A percentile compares a stretch with the other conserved stretches of the same genome.
These are phyloP conservation scores for Urosaurus nigricauda DNA, from an alignment of 2,797 vertebrate species.

Conservation along the genomic window DNA sequence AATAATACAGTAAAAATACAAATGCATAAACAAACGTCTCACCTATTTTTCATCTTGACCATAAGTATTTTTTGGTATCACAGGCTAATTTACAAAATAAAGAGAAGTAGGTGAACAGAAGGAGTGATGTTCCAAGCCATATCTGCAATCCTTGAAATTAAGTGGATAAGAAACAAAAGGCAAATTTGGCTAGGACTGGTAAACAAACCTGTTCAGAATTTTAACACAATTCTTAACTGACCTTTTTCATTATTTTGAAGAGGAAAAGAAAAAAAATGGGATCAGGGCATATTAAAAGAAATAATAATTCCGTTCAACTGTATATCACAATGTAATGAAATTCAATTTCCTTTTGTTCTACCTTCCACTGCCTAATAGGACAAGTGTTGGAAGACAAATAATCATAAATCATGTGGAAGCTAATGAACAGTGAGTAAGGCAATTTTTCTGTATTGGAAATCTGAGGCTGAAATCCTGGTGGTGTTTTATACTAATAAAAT, in stretches of 20 bases:
- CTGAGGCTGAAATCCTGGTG: no score
- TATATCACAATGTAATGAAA: not conserved
- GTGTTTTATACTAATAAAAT: no score
- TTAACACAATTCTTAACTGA: not conserved
- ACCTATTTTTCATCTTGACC: not conserved
- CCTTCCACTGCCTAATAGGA: conserved; percentile 6
- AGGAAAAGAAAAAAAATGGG: not conserved
- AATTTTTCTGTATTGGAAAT: not conserved
- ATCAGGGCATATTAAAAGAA: conserved; percentile 15
- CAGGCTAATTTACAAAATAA: not conserved
- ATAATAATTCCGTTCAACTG: not conserved
- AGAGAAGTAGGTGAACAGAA: not conserved
- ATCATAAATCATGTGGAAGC: not conserved
- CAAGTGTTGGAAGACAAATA: conserved; percentile 32
- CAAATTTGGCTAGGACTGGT: not conserved
- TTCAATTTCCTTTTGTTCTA: not conserved
- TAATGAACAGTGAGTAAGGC: not conserved
- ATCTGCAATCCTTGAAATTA: not conserved
- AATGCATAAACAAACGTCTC: not conserved
- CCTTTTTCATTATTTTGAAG: not conserved
- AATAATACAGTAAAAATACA: not conserved
- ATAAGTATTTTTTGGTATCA: not conserved
- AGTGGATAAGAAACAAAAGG: not conserved
- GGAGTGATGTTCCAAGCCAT: not conserved
- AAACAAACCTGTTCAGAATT: conserved; percentile 1